phyloP scores from a whole-genome alignment of 2,797 vertebrate species.

The Pseudomugil tenellus region DNA sequence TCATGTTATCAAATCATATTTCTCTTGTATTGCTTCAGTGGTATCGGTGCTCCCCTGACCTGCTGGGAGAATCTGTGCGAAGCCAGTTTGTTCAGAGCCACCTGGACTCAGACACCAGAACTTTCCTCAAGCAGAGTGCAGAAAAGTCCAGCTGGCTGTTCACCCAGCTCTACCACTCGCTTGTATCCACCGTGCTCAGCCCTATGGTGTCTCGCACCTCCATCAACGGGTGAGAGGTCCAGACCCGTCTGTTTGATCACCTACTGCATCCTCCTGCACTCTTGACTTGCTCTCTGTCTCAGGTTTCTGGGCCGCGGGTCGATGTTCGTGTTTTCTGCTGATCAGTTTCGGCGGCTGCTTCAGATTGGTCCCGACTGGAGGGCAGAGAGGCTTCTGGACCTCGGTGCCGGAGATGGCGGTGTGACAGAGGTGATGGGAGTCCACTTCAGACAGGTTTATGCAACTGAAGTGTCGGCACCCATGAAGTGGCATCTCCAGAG shows the following conservation, averaged over 20 bases:
- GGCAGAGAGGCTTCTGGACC: conserved; percentile 90
- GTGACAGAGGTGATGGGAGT: conserved; percentile 94
- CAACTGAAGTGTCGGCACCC: conserved; percentile 92
- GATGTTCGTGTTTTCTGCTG: conserved; percentile 96
- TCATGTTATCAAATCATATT: neutral
- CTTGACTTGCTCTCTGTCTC: conserved; percentile 12
- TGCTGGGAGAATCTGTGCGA: conserved; percentile 86
- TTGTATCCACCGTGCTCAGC: conserved; percentile 92
- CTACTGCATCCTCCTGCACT: too few species aligned
- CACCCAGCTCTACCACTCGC: conserved; percentile 96
- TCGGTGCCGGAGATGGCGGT: conserved; percentile 95
- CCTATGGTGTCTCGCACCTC: conserved; percentile 96
- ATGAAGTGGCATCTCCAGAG: conserved; percentile 99
- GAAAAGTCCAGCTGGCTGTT: conserved; percentile 97
- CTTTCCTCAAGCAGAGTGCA: conserved; percentile 90
- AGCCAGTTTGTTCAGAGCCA: conserved; percentile 92
- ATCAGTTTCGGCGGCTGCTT: conserved; percentile 92
- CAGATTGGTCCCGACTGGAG: conserved; percentile 90
- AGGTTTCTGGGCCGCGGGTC: conserved; percentile 96
- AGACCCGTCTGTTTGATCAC: neutral
- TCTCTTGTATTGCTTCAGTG: conserved; percentile 80
- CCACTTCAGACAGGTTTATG: conserved; percentile 93
- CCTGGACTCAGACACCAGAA: conserved; percentile 89
- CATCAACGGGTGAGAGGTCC: conserved; percentile 92
- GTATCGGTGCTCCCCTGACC: conserved; percentile 90